These are phyloP conservation scores for Pristionchus pacificus DNA, from an alignment of 1,140 invertebrate species.

Conservation along the genomic window DNA sequence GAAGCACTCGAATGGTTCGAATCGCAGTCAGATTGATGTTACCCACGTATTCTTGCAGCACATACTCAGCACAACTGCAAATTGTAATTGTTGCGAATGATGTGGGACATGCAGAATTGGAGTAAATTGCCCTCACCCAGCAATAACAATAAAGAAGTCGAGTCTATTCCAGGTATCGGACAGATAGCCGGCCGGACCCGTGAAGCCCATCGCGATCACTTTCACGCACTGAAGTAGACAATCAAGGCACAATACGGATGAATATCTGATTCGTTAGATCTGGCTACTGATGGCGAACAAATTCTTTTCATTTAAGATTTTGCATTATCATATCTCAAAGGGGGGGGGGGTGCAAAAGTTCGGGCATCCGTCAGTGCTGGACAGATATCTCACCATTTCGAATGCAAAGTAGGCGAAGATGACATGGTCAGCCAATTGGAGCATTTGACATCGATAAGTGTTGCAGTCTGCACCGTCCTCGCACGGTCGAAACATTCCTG, in stretches of 20 bases:
- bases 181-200: constrained; percentile 86
- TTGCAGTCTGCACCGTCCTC: constrained; percentile 75
- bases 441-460: constrained; percentile 83
- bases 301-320: background rate
- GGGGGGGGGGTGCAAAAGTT: too few relatives aligned
- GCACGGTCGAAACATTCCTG: constrained; percentile 91
- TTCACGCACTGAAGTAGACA: constrained; percentile 81
- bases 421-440: constrained; percentile 91
- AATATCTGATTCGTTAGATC: too few relatives aligned
- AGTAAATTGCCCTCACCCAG: constrained; percentile 70
- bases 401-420: constrained; percentile 94
- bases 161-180: constrained; percentile 92
- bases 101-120: constrained; percentile 5
- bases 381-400: constrained; percentile 62
- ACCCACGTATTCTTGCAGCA: constrained; percentile 79
- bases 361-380: too few relatives aligned
- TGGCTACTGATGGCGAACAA: too few relatives aligned
- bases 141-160: constrained; percentile 94
- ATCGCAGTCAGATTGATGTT: constrained; percentile 97
- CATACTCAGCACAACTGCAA: constrained; percentile 84
- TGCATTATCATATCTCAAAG: too few relatives aligned
- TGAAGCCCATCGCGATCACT: constrained; percentile 97
- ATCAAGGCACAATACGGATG: too few relatives aligned
- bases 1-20: constrained; percentile 88
- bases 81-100: constrained; percentile 16